Conservation (phyloP, 1,140 invertebrate species). For the Muscidifurax raptorellus region DNA sequence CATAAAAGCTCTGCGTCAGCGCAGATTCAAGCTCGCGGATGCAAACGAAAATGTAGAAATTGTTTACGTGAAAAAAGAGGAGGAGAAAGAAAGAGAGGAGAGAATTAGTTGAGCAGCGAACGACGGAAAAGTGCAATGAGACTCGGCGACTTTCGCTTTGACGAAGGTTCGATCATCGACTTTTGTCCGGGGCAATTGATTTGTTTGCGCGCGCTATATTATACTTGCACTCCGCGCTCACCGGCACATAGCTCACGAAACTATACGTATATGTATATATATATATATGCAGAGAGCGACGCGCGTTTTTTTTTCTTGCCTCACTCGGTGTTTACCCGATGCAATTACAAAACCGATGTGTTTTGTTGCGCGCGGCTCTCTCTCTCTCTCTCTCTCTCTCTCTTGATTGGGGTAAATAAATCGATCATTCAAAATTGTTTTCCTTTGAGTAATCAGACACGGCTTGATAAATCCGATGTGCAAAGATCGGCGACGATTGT, state of each 20-base stretch:
- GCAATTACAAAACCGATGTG: conserved; percentile 4
- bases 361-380: too few species aligned
- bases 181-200: conserved; percentile 32
- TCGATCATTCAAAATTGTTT: conserved; percentile 31
- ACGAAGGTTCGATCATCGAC: conserved; percentile 16
- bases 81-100: background rate
- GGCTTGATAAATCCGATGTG: background rate
- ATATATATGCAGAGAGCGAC: too few species aligned
- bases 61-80: background rate
- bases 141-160: conserved; percentile 31
- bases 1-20: too few species aligned
- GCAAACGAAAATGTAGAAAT: background rate
- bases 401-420: conserved; percentile 35
- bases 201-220: conserved; percentile 27
- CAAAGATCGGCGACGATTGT: too few species aligned
- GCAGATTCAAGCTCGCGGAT: too few species aligned
- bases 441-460: conserved; percentile 5
- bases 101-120: background rate
- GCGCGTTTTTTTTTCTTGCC: too few species aligned
- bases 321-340: conserved; percentile 18
- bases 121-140: conserved; percentile 10
- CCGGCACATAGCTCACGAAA: background rate
- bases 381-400: too few species aligned
- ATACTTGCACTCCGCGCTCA: background rate
- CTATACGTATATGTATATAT: background rate